phyloP scores from a whole-genome alignment of 2,113 vertebrate species.

The Sceloporus undulatus region DNA sequence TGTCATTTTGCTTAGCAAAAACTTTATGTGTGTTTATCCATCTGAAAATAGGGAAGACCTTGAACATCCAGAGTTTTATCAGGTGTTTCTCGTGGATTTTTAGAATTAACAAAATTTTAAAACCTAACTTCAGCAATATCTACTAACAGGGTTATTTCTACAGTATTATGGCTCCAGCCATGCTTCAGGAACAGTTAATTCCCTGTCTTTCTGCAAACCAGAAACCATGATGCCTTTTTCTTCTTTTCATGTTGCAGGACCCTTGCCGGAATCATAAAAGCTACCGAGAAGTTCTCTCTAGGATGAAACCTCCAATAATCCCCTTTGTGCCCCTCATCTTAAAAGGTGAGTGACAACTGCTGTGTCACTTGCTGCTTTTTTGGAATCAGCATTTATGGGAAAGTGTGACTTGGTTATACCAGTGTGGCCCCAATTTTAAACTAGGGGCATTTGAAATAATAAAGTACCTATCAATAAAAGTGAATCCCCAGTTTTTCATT shows the following conservation, averaged over 20 bases:
- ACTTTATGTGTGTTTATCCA: background rate
- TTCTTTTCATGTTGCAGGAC: constrained; percentile 78
- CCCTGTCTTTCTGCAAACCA: background rate
- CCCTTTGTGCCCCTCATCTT: constrained; percentile 95
- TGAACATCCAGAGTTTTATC: background rate
- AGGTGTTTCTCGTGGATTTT: background rate
- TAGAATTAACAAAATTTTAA: background rate
- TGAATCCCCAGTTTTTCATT: background rate
- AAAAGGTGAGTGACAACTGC: constrained; percentile 79
- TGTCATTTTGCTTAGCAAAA: background rate
- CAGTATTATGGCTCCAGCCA: background rate
- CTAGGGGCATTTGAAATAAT: background rate
- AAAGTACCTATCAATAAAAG: background rate
- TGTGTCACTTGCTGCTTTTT: background rate
- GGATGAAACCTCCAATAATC: constrained; percentile 93
- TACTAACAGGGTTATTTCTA: background rate
- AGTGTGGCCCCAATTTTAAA: background rate
- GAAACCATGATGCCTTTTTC: background rate
- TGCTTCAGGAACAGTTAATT: background rate
- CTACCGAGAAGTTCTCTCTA: constrained; percentile 92
- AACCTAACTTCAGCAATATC: background rate
- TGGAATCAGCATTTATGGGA: background rate
- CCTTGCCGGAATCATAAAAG: constrained; percentile 97
- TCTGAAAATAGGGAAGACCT: background rate
- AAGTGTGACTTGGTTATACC: background rate